These are phyloP conservation scores for Seriola quinqueradiata DNA, from an alignment of 2,113 vertebrate genomes.

Conservation along the genomic window DNA sequence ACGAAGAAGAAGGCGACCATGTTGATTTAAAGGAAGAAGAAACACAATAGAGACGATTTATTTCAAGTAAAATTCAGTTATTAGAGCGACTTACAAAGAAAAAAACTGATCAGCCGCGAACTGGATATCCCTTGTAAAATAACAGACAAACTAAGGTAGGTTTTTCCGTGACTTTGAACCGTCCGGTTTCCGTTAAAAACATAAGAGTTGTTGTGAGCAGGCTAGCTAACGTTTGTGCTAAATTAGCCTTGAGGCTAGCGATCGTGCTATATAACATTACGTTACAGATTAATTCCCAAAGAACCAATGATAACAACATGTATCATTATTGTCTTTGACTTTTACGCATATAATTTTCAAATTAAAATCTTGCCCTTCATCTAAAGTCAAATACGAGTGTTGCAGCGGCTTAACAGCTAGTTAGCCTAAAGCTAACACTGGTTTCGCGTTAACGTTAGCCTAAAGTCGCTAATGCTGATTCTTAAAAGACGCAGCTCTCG, in stretches of 20 bases:
- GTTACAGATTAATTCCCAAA: background rate
- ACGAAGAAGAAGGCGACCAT: constrained; percentile 81
- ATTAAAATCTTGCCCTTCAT: too few species aligned
- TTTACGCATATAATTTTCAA: accelerated
- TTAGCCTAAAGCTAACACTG: constrained; percentile 32
- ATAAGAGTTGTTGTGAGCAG: constrained; percentile 26
- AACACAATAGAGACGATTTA: constrained; percentile 84
- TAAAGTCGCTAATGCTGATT: constrained; percentile 14
- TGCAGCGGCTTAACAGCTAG: background rate
- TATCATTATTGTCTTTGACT: accelerated
- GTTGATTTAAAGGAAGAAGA: constrained; percentile 83
- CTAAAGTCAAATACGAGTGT: background rate
- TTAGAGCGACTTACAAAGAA: constrained; percentile 29
- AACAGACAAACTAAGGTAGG: constrained; percentile 61
- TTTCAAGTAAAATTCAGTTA: constrained; percentile 62
- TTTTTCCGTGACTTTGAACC: background rate
- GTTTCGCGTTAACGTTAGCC: constrained; percentile 35
- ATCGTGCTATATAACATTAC: background rate
- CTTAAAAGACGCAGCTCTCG: background rate
- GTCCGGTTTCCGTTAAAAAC: constrained; percentile 28
- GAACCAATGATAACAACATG: accelerated
- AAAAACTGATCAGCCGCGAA: constrained; percentile 28
- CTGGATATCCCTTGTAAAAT: constrained; percentile 24
- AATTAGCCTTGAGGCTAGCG: constrained; percentile 47
- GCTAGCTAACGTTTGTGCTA: constrained; percentile 66